phyloP scores from a whole-genome alignment of 2,113 vertebrate genomes.

The Nesogale talazaci region DNA sequence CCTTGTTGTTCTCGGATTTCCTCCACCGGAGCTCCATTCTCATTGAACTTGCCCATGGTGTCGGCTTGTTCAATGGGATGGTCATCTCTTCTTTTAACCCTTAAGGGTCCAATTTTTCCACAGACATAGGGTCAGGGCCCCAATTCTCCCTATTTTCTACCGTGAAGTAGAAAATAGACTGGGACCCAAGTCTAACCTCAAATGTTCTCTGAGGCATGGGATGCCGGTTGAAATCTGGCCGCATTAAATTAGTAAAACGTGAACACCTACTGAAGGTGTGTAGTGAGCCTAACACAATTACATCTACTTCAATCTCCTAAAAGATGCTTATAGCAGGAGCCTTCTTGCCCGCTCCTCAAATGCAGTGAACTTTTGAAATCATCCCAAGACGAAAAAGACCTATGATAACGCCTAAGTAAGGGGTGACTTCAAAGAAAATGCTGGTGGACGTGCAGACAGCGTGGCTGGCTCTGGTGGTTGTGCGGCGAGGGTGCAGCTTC shows the following conservation, averaged over 20 bases:
- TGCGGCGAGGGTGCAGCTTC: background rate
- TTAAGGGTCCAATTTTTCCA: background rate
- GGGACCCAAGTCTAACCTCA: no score
- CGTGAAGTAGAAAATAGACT: no score
- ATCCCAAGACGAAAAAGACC: background rate
- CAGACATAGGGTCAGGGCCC: no score
- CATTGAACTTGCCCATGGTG: fast-evolving
- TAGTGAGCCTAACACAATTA: background rate
- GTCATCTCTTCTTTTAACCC: background rate
- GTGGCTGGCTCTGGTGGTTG: background rate
- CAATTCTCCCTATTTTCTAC: no score
- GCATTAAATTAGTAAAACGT: background rate
- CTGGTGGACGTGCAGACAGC: fast-evolving
- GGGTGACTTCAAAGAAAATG: background rate
- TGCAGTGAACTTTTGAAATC: background rate
- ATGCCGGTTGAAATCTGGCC: background rate
- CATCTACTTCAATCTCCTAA: background rate
- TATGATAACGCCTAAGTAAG: fast-evolving
- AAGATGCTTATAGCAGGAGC: background rate
- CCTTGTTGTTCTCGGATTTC: no score
- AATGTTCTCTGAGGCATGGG: background rate
- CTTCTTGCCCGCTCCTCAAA: fast-evolving
- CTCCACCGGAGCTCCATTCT: background rate
- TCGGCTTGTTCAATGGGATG: background rate
- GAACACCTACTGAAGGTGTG: background rate